Evolutionary conservation across 2,797 vertebrate species (phyloP).

Genomic region (Pantherophis vulpinus): DNA sequence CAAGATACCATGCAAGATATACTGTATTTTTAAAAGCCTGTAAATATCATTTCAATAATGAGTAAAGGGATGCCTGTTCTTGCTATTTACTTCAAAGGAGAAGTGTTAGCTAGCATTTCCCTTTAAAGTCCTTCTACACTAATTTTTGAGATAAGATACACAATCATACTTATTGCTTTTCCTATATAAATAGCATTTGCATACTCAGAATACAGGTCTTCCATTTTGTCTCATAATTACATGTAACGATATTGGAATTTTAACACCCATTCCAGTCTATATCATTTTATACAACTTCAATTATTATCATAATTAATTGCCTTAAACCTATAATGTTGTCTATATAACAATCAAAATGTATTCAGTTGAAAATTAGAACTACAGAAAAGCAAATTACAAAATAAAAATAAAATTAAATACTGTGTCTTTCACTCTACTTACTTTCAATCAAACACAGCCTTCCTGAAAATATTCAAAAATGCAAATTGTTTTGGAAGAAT

Average conservation of each 20-base stretch:
- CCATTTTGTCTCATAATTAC: not conserved
- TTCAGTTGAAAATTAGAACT: not conserved
- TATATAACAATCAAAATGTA: not conserved
- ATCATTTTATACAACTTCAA: not conserved
- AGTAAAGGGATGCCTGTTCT: not conserved
- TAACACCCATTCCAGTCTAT: not conserved
- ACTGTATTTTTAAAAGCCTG: not conserved
- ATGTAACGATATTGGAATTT: not conserved
- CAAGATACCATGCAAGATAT: not conserved
- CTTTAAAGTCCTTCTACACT: not conserved
- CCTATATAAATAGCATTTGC: not conserved
- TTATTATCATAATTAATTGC: not conserved
- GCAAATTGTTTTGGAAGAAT: not conserved
- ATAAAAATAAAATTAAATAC: not conserved
- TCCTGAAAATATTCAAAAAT: slow-evolving; percentile 12
- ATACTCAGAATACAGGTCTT: not conserved
- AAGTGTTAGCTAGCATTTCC: not conserved
- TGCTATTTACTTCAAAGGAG: not conserved
- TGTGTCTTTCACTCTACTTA: not conserved
- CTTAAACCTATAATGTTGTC: not conserved
- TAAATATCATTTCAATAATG: not conserved
- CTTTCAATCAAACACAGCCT: not conserved
- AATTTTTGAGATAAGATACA: not conserved
- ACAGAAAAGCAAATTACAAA: not conserved
- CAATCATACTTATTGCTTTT: not conserved